Percentiles rank a stretch among this genome's conserved stretches.
phyloP scores from a whole-genome alignment of 2,797 vertebrate species.

The Petrocephalus schoutedeni region DNA sequence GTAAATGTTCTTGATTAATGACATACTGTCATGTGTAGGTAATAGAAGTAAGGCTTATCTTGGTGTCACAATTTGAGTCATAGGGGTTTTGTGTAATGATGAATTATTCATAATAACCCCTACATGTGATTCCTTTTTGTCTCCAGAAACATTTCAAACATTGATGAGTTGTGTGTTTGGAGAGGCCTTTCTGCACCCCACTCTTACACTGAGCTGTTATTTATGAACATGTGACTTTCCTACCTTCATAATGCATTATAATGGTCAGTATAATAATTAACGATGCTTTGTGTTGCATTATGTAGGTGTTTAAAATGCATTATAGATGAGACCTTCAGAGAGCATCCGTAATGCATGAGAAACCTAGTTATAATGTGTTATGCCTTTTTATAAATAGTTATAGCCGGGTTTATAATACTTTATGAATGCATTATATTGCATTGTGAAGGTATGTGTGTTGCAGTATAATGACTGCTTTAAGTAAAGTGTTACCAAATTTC shows the following conservation, averaged over 20 bases:
- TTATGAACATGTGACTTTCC: not conserved
- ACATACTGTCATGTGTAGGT: not conserved
- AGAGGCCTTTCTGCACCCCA: not conserved
- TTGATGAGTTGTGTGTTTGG: not conserved
- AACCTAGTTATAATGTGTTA: too few species aligned
- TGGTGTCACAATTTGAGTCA: not conserved
- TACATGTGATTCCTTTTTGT: not conserved
- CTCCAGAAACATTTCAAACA: not conserved
- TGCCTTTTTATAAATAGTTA: too few species aligned
- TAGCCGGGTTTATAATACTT: too few species aligned
- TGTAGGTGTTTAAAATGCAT: not conserved
- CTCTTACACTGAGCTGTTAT: not conserved
- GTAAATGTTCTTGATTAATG: not conserved
- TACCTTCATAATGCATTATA: too few species aligned
- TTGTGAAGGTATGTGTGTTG: too few species aligned
- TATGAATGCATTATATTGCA: too few species aligned
- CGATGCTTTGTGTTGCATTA: not conserved
- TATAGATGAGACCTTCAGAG: too few species aligned
- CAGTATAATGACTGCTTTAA: too few species aligned
- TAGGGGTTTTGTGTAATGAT: not conserved
- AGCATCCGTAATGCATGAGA: too few species aligned
- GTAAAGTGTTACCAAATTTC: not conserved
- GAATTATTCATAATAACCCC: not conserved
- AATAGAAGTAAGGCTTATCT: not conserved
- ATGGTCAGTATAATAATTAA: too few species aligned